A percentile compares a stretch with the other conserved stretches of the same genome.
phyloP scores from a whole-genome alignment of 1,140 invertebrate genomes.

The Leptopilina clavipes region DNA sequence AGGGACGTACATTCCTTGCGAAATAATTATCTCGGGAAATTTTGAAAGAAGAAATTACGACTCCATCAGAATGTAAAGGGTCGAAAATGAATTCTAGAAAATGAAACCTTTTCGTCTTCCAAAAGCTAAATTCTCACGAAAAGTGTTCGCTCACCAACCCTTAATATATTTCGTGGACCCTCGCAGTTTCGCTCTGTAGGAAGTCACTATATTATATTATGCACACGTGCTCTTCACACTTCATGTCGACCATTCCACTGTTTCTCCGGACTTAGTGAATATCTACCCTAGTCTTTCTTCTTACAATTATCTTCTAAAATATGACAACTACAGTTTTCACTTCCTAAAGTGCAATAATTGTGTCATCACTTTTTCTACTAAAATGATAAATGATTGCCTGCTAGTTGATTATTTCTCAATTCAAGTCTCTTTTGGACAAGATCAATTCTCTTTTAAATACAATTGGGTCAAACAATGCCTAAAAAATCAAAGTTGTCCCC shows the following conservation, averaged over 20 bases:
- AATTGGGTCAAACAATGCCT: too few relatives aligned
- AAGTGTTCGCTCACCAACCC: slow-evolving; percentile 39
- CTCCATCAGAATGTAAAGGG: slow-evolving; percentile 40
- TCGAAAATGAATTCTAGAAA: slow-evolving; percentile 57
- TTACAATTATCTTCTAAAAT: slow-evolving; percentile 30
- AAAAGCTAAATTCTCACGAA: slow-evolving; percentile 53
- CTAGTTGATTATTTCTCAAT: too few relatives aligned
- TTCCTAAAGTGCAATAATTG: too few relatives aligned
- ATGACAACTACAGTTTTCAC: slow-evolving; percentile 5
- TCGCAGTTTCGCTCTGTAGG: slow-evolving; percentile 45
- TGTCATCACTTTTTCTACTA: too few relatives aligned
- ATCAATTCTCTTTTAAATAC: too few relatives aligned
- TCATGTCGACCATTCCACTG: slow-evolving; percentile 17
- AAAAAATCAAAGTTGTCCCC: too few relatives aligned
- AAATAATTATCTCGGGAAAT: slow-evolving; percentile 36
- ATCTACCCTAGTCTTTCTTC: background rate
- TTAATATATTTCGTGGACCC: slow-evolving; percentile 46
- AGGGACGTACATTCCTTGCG: slow-evolving; percentile 1
- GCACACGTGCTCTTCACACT: slow-evolving; percentile 30
- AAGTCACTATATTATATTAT: slow-evolving; percentile 38
- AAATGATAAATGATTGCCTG: too few relatives aligned
- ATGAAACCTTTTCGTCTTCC: slow-evolving; percentile 58
- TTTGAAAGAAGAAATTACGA: background rate
- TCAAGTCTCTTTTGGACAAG: too few relatives aligned
- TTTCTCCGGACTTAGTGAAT: slow-evolving; percentile 13